Evolutionary conservation across 2,113 vertebrate species (phyloP), one percentile per base, ranked within the genome.

Genomic region (Equus quagga): DNA sequence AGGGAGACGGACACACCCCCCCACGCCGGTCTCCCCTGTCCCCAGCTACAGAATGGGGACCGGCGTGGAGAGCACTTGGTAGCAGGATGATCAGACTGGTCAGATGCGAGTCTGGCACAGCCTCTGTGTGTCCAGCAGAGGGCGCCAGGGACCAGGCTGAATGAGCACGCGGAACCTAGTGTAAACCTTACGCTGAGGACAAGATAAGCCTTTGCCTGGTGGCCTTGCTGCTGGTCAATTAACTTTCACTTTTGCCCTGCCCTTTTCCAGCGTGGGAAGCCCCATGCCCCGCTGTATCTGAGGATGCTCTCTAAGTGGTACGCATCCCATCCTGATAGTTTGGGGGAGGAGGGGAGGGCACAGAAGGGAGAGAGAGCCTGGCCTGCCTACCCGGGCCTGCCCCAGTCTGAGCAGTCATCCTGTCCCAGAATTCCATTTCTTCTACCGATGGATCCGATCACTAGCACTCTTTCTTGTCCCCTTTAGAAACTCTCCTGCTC

Each of bases 111-210:
- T 75, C 73, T 49, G 54, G 91, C 92, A 94, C 12, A 91, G 73
- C 90, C 76, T 65, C 88, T 1, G 0, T 49, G 5, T 60, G 88
- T 94, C 97, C 98, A 97, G 97, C 96, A 98, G 98, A 96, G 97
- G 97, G 98, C 97, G 62, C 92, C 94, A 97, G 67, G 95, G 78
- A 91, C 96, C 94, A 73, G 62, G 62, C 1, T 96, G 92, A 92
- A 12, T 58, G 36, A 87, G 28, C 60, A 14, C 3, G 19, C 46
- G 0, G 2, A 2, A 41, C 54, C 12, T 28, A 1, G 10, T 2
- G 0, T 89, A 78, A 60, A 58, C 73, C 51, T 78, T 41, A 24
- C 46, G 65, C 60, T 72, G 64, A 96, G 78, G 46, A 76, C 86
- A 86, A 56, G 67, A 28, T 28, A 81, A 78, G 73, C 79, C n/a